phyloP scores from a whole-genome alignment of 2,888 invertebrate genomes.

The Adela reaumurella region DNA sequence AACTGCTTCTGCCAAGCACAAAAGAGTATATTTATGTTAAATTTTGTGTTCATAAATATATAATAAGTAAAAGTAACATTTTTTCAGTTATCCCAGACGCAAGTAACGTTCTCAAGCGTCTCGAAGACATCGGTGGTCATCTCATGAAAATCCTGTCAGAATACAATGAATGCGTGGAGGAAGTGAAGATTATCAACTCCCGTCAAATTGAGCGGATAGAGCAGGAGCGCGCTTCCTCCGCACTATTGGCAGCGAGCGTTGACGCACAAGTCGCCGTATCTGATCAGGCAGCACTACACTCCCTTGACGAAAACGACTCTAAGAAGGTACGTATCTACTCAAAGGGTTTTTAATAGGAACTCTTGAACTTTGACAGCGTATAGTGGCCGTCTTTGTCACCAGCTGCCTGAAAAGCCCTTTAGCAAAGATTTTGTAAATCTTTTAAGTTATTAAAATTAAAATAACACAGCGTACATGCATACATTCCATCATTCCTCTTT shows the following conservation, averaged over 20 bases:
- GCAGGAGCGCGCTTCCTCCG: constrained; percentile 61
- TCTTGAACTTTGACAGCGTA: no score
- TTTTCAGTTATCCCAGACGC: constrained; percentile 28
- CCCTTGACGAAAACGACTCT: constrained; percentile 60
- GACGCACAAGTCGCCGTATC: constrained; percentile 60
- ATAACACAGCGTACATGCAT: no score
- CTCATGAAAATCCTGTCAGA: constrained; percentile 66
- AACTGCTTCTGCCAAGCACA: no score
- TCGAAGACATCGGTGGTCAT: constrained; percentile 68
- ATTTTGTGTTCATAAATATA: not conserved
- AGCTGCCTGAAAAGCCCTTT: not conserved
- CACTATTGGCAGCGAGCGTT: constrained; percentile 63
- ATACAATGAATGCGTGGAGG: constrained; percentile 69
- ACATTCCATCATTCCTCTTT: no score
- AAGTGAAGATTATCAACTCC: constrained; percentile 63
- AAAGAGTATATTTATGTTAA: no score
- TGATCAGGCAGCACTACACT: constrained; percentile 39
- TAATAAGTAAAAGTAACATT: not conserved
- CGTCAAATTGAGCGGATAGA: constrained; percentile 62
- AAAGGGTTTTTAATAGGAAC: no score
- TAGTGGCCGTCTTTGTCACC: no score
- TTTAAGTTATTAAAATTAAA: no score
- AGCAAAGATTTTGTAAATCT: no score
- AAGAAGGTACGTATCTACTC: constrained; percentile 69
- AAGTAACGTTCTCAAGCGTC: constrained; percentile 53